Percentiles rank a stretch among this genome's conserved stretches.
phyloP scores from a whole-genome alignment of 2,888 invertebrate genomes.

The Drosophila koepferae region DNA sequence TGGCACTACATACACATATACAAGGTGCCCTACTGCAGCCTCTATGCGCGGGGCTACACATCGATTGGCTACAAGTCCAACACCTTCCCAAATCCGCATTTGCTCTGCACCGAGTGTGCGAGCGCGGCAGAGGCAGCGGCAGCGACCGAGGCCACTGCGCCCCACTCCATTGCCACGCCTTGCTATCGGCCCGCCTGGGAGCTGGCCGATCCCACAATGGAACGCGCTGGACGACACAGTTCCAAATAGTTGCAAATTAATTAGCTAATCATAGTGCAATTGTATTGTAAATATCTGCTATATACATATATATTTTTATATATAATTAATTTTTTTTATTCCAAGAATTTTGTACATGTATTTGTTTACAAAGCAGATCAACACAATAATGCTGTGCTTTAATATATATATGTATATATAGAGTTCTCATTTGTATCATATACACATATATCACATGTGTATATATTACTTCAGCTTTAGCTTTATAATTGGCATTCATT shows the following conservation, averaged over 20 bases:
- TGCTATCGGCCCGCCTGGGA: constrained; percentile 91
- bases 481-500: constrained; percentile 7
- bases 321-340: neutral
- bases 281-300: constrained; percentile 23
- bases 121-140: constrained; percentile 62
- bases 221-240: constrained; percentile 81
- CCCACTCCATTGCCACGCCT: neutral
- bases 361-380: neutral
- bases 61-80: constrained; percentile 94
- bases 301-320: neutral
- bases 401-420: neutral
- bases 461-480: neutral
- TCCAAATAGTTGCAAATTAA: constrained; percentile 39
- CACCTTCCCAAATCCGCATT: constrained; percentile 92
- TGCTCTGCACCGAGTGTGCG: constrained; percentile 82
- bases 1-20: constrained; percentile 94
- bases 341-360: neutral
- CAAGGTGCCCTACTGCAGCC: constrained; percentile 94
- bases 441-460: neutral
- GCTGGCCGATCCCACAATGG: constrained; percentile 73
- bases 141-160: neutral
- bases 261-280: constrained; percentile 19
- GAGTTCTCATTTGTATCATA: neutral
- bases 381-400: neutral
- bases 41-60: constrained; percentile 96